Base-by-base conservation (phyloP, 2,888 invertebrate species). In the Andrena hattorfiana region DNA sequence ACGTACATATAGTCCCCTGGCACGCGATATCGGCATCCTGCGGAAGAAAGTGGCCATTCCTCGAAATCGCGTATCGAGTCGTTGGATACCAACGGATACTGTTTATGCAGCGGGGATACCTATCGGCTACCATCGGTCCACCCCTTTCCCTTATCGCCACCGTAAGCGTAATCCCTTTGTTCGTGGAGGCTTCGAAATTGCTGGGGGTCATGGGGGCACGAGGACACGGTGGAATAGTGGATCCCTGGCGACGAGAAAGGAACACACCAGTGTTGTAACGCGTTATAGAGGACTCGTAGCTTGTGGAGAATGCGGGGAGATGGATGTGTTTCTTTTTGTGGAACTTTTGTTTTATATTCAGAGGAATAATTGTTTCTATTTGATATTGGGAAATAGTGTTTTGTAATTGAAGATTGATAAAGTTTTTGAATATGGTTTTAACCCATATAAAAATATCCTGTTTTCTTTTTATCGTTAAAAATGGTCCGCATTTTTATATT, bases 1-100 rank as follows among this genome's bases (percentile, higher is more conserved):
- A 42, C 42, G 42, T 42, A 42, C 42, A 42, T 42, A 56, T 20
- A 42, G 35, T 68, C 7, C 10, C 62, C 32, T 68, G 23, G 42
- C 62, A 62, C 73, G 77, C 51, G 67, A 67, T 68, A 74, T 74
- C 74, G 48, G 63, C 62, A 63, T n/a, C 48, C 42, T 23, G 1
- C 32, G 51, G 62, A 73, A 67, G 78, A 68, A 73, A 74, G 74
- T 59, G 42, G 10, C 35, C 20, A 13, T 72, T 77, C 66, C 51
- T 77, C 26, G 59, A 49, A 66, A 60, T 8, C 66, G 42, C 64
- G 26, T 49, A 48, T 64, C 77, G 2, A 63, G n/a, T 28, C 32
- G 63, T 56, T 54, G 48, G 63, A 60, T 62, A 74, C 48, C 42
- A 7, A 10, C 49, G 30, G 28, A 59, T 51, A 60, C 35, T 6